Percentiles rank a stretch among this genome's conserved stretches.
Conservation (phyloP, 2,888 invertebrate genomes). For the Leucozona laternaria region DNA sequence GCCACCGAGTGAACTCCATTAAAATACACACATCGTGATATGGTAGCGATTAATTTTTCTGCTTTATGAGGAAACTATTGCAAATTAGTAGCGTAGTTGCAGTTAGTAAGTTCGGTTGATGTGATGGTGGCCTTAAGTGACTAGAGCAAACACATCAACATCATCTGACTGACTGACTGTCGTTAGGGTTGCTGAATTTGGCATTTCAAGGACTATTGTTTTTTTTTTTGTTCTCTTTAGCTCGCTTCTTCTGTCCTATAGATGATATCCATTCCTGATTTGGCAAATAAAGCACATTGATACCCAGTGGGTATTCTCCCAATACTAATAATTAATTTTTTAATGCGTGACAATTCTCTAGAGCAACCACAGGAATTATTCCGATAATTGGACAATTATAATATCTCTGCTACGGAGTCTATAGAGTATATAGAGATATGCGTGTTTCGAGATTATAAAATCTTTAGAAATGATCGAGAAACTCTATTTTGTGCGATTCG, state of each 20-base stretch:
- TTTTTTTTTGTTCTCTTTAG: conserved; percentile 21
- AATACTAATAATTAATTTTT: conserved; percentile 56
- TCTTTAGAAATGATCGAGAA: conserved; percentile 13
- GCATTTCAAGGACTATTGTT: conserved; percentile 18
- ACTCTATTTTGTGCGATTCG: conserved; percentile 12
- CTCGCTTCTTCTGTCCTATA: conserved; percentile 1
- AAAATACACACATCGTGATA: conserved; percentile 47
- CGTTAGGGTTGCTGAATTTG: conserved; percentile 58
- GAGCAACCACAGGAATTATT: conserved; percentile 28
- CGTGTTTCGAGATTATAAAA: conserved; percentile 45
- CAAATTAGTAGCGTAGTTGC: neutral
- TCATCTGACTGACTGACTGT: neutral
- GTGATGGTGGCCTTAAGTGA: conserved; percentile 30
- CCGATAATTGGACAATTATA: conserved; percentile 67
- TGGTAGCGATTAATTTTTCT: conserved; percentile 60
- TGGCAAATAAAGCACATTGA: conserved; percentile 42
- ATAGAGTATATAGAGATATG: neutral
- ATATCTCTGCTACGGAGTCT: conserved; percentile 27
- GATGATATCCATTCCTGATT: conserved; percentile 56
- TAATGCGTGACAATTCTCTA: conserved; percentile 45
- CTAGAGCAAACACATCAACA: conserved; percentile 12
- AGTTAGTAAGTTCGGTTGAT: neutral
- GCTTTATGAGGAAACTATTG: conserved; percentile 47
- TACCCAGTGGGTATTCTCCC: conserved; percentile 23
- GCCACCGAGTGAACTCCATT: conserved; percentile 6